phyloP scores from a whole-genome alignment of 2,888 invertebrate genomes.

The Thelaira solivaga region DNA sequence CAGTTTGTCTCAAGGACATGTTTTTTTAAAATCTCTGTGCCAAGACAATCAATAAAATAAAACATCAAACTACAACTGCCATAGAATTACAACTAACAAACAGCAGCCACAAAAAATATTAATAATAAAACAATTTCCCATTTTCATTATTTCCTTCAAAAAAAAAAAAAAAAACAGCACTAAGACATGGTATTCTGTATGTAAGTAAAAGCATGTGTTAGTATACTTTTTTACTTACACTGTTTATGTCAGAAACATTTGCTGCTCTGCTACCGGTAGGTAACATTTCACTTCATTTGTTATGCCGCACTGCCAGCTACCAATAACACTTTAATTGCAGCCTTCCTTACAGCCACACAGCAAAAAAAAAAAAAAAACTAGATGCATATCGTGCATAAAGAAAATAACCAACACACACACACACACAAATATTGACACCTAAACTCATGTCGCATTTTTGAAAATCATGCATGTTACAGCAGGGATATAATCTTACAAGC shows the following conservation, averaged over 20 bases:
- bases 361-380: constrained; percentile 49
- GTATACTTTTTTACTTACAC: background rate
- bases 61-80: constrained; percentile 13
- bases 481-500: constrained; percentile 50
- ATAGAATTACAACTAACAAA: background rate
- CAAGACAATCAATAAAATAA: constrained; percentile 28
- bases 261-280: background rate
- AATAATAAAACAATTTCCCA: constrained; percentile 13
- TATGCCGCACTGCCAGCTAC: background rate
- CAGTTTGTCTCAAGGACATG: too few species aligned
- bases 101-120: background rate
- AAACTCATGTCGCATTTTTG: background rate
- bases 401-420: background rate
- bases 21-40: background rate
- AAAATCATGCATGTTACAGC: constrained; percentile 10
- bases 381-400: constrained; percentile 55
- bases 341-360: constrained; percentile 13
- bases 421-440: background rate
- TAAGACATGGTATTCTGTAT: too few species aligned
- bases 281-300: background rate
- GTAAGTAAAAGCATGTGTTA: too few species aligned
- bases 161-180: too few species aligned
- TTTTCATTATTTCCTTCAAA: constrained; percentile 30
- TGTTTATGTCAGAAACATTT: constrained; percentile 44
- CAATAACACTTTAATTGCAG: background rate